A percentile compares a stretch with the other conserved stretches of the same genome.
These are phyloP conservation scores for Mobula birostris DNA, from an alignment of 2,113 vertebrate genomes.

Conservation along the genomic window DNA sequence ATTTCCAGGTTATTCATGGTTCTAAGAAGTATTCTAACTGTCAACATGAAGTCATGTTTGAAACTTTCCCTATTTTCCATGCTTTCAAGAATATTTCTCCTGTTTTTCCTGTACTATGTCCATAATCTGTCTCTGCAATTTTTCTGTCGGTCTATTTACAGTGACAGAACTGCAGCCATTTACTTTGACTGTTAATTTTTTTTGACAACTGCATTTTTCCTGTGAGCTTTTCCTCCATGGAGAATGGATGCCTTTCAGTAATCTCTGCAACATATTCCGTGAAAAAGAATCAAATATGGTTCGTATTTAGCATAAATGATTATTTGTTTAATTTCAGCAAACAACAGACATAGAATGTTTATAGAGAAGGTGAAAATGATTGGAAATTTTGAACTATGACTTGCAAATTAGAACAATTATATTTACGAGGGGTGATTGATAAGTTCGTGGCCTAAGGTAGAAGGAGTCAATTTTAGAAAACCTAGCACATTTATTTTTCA, in stretches of 20 bases:
- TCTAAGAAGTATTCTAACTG: not conserved
- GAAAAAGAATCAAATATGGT: not conserved
- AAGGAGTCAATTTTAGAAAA: too few relatives aligned
- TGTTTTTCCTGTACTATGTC: not conserved
- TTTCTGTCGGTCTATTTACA: not conserved
- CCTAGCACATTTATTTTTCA: too few relatives aligned
- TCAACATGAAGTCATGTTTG: not conserved
- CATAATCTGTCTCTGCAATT: not conserved
- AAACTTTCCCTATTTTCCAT: not conserved
- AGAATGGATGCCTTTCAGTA: not conserved
- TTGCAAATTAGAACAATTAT: not conserved
- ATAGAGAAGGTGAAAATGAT: not conserved
- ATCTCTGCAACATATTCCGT: not conserved
- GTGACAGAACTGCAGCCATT: not conserved
- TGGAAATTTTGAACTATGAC: not conserved
- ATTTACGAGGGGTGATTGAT: too few relatives aligned
- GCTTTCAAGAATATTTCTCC: not conserved
- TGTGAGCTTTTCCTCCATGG: not conserved
- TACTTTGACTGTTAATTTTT: not conserved
- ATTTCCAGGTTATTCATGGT: too few relatives aligned
- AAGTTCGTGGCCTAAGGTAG: too few relatives aligned
- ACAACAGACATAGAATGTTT: not conserved
- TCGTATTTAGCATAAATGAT: not conserved
- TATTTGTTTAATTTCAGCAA: not conserved
- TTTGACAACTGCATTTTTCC: not conserved